phyloP scores from a whole-genome alignment of 2,888 invertebrate species.

The Caradrina clavipalpis region DNA sequence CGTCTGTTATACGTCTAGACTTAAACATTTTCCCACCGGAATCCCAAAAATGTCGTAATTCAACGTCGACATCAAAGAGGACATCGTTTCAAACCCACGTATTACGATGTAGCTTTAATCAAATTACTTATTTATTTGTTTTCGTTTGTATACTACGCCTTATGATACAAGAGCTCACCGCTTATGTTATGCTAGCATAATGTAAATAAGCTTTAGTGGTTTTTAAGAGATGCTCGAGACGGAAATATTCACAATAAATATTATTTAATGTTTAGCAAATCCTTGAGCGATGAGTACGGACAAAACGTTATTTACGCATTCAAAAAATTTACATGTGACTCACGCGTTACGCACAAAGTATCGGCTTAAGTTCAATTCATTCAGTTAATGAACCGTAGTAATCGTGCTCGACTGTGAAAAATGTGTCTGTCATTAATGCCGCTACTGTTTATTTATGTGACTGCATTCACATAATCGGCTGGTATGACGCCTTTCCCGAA shows the following conservation, averaged over 20 bases:
- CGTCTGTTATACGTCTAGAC: slow-evolving; percentile 61
- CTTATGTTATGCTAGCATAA: slow-evolving; percentile 33
- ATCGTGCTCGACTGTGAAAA: slow-evolving; percentile 74
- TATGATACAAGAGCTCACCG: slow-evolving; percentile 35
- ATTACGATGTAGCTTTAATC: slow-evolving; percentile 11
- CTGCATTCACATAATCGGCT: slow-evolving; percentile 75
- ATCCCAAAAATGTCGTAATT: slow-evolving; percentile 45
- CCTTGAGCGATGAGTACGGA: slow-evolving; percentile 42
- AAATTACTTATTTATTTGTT: slow-evolving; percentile 24
- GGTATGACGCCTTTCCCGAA: slow-evolving; percentile 82
- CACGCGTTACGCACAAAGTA: slow-evolving; percentile 51
- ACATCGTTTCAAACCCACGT: slow-evolving; percentile 10
- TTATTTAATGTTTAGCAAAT: slow-evolving; percentile 39
- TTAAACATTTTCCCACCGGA: slow-evolving; percentile 19
- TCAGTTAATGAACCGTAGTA: slow-evolving; percentile 73
- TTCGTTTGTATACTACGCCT: slow-evolving; percentile 18
- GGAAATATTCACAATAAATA: slow-evolving; percentile 46
- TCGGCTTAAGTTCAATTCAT: slow-evolving; percentile 61
- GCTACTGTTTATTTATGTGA: slow-evolving; percentile 75
- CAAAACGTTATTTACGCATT: slow-evolving; percentile 34
- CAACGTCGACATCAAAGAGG: slow-evolving; percentile 22
- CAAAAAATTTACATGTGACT: slow-evolving; percentile 51
- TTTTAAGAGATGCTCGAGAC: slow-evolving; percentile 29
- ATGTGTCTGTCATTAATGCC: slow-evolving; percentile 74
- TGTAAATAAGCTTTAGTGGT: slow-evolving; percentile 41